These are phyloP conservation scores for Glyphotaelius pellucidus DNA, from an alignment of 2,888 invertebrate genomes.

Conservation along the genomic window DNA sequence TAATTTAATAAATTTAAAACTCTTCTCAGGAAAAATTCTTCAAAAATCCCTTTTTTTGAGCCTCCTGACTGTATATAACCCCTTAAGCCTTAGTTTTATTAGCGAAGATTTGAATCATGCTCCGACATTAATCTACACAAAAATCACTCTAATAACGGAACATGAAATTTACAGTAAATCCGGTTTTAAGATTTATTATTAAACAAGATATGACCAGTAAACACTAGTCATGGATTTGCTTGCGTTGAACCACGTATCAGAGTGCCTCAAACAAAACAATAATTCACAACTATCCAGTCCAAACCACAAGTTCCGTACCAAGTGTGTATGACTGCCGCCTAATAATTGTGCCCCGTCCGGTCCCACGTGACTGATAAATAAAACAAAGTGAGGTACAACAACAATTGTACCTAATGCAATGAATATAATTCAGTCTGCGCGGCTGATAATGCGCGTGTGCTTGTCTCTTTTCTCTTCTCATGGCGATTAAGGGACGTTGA, in stretches of 20 bases:
- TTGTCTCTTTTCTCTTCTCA: slow-evolving; percentile 18
- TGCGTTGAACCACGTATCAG: background rate
- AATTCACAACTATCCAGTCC: background rate
- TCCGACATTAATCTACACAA: too few species aligned
- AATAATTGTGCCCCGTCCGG: slow-evolving; percentile 22
- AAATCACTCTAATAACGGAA: too few species aligned
- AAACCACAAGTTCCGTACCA: background rate
- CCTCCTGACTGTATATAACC: too few species aligned
- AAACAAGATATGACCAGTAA: too few species aligned
- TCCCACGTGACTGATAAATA: slow-evolving; percentile 41
- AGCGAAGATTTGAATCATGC: too few species aligned
- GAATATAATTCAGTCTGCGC: slow-evolving; percentile 10
- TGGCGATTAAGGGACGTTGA: slow-evolving; percentile 34
- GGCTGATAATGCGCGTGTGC: slow-evolving; percentile 6
- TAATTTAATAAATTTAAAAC: too few species aligned
- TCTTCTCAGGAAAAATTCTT: too few species aligned
- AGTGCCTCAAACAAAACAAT: background rate
- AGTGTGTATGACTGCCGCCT: background rate
- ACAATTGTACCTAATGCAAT: slow-evolving; percentile 3
- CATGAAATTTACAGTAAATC: too few species aligned
- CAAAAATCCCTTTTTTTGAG: too few species aligned
- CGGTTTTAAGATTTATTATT: too few species aligned
- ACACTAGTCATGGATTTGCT: too few species aligned
- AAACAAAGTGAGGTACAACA: slow-evolving; percentile 7
- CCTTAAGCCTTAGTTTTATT: too few species aligned